Percentiles rank a stretch among this genome's conserved stretches.
phyloP scores from a whole-genome alignment of 2,888 invertebrate species.

The Hanleya hanleyi region DNA sequence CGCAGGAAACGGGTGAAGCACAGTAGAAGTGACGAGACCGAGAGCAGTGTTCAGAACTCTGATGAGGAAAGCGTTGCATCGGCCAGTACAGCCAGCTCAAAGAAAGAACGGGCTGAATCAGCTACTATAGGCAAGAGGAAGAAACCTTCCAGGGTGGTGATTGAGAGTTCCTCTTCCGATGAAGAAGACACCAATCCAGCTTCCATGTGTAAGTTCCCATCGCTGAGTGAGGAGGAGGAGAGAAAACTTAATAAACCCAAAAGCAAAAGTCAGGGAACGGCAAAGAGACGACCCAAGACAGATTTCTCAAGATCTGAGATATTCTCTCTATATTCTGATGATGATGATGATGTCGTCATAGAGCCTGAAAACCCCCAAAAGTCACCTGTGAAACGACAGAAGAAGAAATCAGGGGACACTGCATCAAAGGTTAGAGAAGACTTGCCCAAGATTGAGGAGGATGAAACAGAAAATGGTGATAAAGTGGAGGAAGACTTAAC shows the following conservation, averaged over 20 bases:
- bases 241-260: conserved; percentile 5
- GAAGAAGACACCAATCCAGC: conserved; percentile 11
- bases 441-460: neutral
- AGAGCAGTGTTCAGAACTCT: conserved; percentile 48
- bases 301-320: conserved; percentile 1
- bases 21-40: conserved; percentile 50
- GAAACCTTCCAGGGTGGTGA: conserved; percentile 22
- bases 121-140: conserved; percentile 25
- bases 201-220: conserved; percentile 3
- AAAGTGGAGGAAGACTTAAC: neutral
- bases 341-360: neutral
- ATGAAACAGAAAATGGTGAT: neutral
- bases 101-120: conserved; percentile 7
- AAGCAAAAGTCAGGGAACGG: neutral
- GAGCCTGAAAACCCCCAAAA: conserved; percentile 9
- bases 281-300: conserved; percentile 5
- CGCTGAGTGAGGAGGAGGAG: conserved; percentile 6
- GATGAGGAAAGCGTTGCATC: conserved; percentile 44
- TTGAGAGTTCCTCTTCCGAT: conserved; percentile 30
- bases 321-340: conserved; percentile 6
- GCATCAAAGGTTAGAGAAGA: neutral
- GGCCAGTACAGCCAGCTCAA: conserved; percentile 2
- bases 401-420: neutral
- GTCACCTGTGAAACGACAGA: neutral
- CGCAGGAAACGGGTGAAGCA: conserved; percentile 52